Conservation (phyloP, 2,888 invertebrate species). For the Tachina lurida region DNA sequence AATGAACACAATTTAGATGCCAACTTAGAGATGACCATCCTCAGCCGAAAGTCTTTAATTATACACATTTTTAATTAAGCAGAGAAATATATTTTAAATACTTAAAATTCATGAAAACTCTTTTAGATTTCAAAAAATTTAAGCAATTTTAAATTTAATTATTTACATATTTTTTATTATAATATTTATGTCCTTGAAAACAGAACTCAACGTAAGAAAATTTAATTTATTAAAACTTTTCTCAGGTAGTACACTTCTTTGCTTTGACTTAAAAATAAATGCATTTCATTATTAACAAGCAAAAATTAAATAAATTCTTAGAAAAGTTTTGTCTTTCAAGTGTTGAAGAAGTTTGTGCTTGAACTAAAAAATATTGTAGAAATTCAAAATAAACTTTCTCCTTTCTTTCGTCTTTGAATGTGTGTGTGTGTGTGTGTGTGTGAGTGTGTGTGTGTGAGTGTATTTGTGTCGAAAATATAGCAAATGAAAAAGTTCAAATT, state of each 20-base stretch:
- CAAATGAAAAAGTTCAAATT: not conserved
- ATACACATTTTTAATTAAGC: too few relatives aligned
- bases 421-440: too few relatives aligned
- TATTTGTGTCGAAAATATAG: not conserved
- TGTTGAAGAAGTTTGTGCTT: not conserved
- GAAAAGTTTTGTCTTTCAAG: not conserved
- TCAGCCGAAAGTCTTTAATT: too few relatives aligned
- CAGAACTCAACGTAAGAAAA: not conserved
- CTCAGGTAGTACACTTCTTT: not conserved
- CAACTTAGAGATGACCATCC: too few relatives aligned
- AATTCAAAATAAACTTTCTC: not conserved
- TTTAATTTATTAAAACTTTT: slow-evolving; percentile 6
- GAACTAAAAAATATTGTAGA: not conserved
- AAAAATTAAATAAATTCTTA: not conserved
- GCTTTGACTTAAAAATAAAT: not conserved
- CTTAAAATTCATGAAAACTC: too few relatives aligned
- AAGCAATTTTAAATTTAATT: not conserved
- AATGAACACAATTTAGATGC: too few relatives aligned
- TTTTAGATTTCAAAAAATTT: not conserved
- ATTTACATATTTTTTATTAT: not conserved
- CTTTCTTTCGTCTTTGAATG: not conserved
- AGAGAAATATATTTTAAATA: too few relatives aligned
- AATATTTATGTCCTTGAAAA: not conserved
- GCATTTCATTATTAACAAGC: not conserved
- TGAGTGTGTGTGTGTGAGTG: too few relatives aligned